A percentile compares a stretch with the other conserved stretches of the same genome.
These are phyloP conservation scores for Polydrusus pterygomalis DNA, from an alignment of 2,888 invertebrate genomes.

Conservation along the genomic window DNA sequence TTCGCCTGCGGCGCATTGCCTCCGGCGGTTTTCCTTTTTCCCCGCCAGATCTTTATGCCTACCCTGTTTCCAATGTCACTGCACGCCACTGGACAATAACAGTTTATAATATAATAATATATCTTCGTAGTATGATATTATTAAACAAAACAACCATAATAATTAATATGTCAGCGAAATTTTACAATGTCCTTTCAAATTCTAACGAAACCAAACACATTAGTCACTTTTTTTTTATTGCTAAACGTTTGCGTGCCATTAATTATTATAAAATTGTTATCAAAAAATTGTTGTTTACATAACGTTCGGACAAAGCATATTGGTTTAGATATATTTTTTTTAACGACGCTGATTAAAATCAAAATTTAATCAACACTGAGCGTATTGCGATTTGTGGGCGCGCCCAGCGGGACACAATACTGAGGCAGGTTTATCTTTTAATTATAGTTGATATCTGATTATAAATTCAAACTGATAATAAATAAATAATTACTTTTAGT, in stretches of 20 bases:
- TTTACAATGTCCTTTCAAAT: background rate
- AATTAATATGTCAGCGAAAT: background rate
- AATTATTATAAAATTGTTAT: constrained; percentile 12
- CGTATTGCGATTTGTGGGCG: constrained; percentile 23
- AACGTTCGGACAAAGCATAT: constrained; percentile 9
- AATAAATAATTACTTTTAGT: too few species aligned
- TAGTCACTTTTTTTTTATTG: constrained; percentile 19
- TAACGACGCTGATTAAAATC: constrained; percentile 40
- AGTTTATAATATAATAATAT: too few species aligned
- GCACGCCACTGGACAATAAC: too few species aligned
- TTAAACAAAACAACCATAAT: too few species aligned
- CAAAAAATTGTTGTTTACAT: constrained; percentile 19
- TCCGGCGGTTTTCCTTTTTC: too few species aligned
- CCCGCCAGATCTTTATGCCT: too few species aligned
- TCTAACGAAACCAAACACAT: background rate
- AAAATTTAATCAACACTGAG: constrained; percentile 53
- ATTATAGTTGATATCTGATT: constrained; percentile 34
- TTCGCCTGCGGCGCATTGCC: too few species aligned
- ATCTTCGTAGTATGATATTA: too few species aligned
- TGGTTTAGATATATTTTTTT: constrained; percentile 14
- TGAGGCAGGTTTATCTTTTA: constrained; percentile 49
- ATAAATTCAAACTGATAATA: background rate
- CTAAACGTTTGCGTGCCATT: background rate
- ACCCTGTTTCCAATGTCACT: too few species aligned
- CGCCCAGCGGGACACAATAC: constrained; percentile 25